Evolutionary conservation across 2,797 vertebrate species (phyloP).

Genomic region (Cheracebus regulus): DNA sequence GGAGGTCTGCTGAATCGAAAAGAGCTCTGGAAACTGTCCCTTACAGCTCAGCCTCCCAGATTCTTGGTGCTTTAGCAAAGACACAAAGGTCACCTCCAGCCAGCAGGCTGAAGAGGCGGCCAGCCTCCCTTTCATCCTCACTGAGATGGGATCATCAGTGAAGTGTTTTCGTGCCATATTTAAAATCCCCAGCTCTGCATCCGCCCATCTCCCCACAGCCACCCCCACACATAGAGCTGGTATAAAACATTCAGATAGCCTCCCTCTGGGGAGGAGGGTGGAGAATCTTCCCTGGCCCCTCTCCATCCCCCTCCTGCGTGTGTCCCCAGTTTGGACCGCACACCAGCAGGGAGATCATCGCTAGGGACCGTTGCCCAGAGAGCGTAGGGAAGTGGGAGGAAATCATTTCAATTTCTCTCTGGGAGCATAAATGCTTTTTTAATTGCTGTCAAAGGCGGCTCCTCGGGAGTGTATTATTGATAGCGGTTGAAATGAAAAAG

Average conservation of each 20-base stretch:
- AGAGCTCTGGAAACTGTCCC: neutral
- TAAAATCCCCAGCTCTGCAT: conserved; percentile 72
- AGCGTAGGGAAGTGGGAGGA: conserved; percentile 77
- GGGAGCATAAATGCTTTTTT: conserved; percentile 82
- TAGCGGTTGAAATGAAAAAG: conserved; percentile 79
- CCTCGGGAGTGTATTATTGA: conserved; percentile 83
- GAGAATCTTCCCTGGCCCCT: neutral
- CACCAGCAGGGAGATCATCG: neutral
- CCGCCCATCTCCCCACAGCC: conserved; percentile 40
- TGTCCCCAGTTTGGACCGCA: neutral
- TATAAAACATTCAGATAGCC: neutral
- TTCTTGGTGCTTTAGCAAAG: neutral
- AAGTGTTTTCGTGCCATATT: conserved; percentile 71
- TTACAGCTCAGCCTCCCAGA: neutral
- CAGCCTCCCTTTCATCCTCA: neutral
- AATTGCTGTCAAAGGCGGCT: conserved; percentile 84
- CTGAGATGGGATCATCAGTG: neutral
- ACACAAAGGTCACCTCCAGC: neutral
- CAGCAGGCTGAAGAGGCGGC: neutral
- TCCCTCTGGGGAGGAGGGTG: neutral
- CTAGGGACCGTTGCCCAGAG: conserved; percentile 68
- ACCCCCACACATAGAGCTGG: conserved; percentile 7
- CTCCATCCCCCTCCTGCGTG: neutral
- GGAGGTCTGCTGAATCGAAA: neutral
- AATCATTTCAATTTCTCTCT: conserved; percentile 79